phyloP scores from a whole-genome alignment of 2,888 invertebrate species.

The Creontiades dilutus region DNA sequence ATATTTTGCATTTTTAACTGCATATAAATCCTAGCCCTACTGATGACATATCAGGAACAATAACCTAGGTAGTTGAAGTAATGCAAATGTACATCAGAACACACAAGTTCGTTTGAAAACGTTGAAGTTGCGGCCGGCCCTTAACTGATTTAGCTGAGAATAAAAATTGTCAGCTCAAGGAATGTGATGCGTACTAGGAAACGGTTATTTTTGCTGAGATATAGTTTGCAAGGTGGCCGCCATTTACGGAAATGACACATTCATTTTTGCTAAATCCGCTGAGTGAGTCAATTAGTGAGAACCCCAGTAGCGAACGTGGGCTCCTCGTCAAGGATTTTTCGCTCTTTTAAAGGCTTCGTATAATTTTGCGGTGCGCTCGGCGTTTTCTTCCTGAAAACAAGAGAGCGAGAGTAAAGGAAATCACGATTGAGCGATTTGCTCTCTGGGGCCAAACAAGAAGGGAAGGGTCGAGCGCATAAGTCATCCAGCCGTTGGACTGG shows the following conservation, averaged over 20 bases:
- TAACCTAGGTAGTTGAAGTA: no score
- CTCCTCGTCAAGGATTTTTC: not conserved
- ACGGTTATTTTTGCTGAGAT: not conserved
- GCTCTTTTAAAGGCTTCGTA: not conserved
- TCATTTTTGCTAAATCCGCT: not conserved
- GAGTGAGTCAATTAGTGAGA: constrained; percentile 9
- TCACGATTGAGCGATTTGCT: constrained; percentile 12
- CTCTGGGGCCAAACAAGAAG: not conserved
- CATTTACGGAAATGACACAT: not conserved
- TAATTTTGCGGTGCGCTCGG: not conserved
- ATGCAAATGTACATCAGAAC: no score
- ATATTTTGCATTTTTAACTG: no score
- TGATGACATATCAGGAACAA: no score
- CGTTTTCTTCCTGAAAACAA: not conserved
- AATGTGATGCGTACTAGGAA: not conserved
- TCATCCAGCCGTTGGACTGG: not conserved
- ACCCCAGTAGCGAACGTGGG: constrained; percentile 1
- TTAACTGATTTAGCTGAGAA: no score
- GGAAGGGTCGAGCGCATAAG: not conserved
- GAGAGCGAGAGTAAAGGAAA: not conserved
- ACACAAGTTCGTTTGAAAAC: no score
- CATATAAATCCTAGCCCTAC: no score
- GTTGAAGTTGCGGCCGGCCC: no score
- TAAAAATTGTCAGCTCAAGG: no score
- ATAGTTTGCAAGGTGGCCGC: not conserved